A percentile compares a stretch with the other conserved stretches of the same genome.
phyloP scores from a whole-genome alignment of 2,888 invertebrate species.

The Archaeoteleia sp. region DNA sequence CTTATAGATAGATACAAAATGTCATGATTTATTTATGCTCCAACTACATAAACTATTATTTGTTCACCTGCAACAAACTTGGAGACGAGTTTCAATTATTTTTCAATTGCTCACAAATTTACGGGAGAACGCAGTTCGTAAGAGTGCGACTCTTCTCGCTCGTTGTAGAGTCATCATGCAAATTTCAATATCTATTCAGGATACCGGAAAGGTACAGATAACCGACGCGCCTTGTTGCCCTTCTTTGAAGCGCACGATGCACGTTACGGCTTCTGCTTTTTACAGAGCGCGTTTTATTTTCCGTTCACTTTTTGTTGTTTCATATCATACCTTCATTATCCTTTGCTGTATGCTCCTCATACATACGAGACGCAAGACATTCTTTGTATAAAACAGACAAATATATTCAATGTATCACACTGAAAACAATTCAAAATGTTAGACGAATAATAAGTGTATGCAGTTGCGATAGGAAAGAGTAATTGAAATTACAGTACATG shows the following conservation, averaged over 20 bases:
- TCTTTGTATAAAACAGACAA: no score
- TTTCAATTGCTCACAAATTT: slow-evolving; percentile 13
- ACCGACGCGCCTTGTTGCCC: slow-evolving; percentile 6
- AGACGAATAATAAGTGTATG: no score
- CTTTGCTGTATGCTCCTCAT: slow-evolving; percentile 6
- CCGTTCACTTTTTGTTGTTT: slow-evolving; percentile 18
- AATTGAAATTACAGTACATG: no score
- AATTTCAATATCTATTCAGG: slow-evolving; percentile 24
- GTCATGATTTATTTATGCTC: no score
- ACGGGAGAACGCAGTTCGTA: background rate
- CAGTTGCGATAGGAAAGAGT: no score
- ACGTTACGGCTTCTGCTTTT: slow-evolving; percentile 14
- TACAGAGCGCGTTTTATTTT: slow-evolving; percentile 14
- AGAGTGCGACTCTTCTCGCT: slow-evolving; percentile 3
- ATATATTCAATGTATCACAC: no score
- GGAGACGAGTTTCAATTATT: slow-evolving; percentile 17
- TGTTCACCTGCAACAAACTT: no score
- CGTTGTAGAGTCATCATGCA: slow-evolving; percentile 16
- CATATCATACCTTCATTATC: slow-evolving; percentile 14
- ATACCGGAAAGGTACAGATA: slow-evolving; percentile 10
- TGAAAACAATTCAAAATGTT: no score
- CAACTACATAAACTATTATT: no score
- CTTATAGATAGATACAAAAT: no score
- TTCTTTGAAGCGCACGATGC: slow-evolving; percentile 13
- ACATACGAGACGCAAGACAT: background rate